Percentiles rank a stretch among this genome's conserved stretches.
Conservation (phyloP, 2,113 vertebrate species). For the Litocranius walleri region DNA sequence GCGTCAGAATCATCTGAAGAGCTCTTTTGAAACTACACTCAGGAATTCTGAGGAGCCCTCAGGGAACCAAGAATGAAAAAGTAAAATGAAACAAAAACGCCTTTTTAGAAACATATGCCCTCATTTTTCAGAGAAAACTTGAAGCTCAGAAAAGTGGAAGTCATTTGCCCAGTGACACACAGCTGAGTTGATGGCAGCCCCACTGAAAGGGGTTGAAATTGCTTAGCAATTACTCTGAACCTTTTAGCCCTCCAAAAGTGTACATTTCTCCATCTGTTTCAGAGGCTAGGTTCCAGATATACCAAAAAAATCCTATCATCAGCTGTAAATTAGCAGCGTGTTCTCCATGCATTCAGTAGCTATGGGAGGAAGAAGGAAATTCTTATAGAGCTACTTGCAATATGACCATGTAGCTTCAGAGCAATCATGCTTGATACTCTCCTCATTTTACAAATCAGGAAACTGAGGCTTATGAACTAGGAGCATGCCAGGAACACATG, state of each 20-base stretch:
- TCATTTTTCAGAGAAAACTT: conserved; percentile 7
- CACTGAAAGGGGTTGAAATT: neutral
- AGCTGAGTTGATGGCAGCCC: neutral
- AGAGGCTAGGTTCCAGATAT: neutral
- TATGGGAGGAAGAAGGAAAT: neutral
- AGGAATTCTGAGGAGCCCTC: neutral
- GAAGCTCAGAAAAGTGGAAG: neutral
- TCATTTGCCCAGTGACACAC: conserved; percentile 19
- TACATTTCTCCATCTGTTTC: neutral
- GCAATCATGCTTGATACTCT: neutral
- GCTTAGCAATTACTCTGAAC: neutral
- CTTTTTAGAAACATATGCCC: neutral
- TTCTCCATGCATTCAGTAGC: neutral
- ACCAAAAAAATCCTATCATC: neutral
- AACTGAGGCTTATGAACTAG: neutral
- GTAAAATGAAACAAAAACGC: neutral
- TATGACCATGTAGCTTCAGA: neutral
- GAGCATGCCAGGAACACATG: neutral
- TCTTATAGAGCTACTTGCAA: neutral
- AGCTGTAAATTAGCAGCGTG: neutral
- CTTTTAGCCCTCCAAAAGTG: neutral
- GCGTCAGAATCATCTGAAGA: neutral
- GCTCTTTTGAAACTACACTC: neutral
- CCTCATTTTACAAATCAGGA: neutral
- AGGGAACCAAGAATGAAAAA: neutral